phyloP scores from a whole-genome alignment of 2,113 vertebrate genomes.

The Nanorana parkeri region DNA sequence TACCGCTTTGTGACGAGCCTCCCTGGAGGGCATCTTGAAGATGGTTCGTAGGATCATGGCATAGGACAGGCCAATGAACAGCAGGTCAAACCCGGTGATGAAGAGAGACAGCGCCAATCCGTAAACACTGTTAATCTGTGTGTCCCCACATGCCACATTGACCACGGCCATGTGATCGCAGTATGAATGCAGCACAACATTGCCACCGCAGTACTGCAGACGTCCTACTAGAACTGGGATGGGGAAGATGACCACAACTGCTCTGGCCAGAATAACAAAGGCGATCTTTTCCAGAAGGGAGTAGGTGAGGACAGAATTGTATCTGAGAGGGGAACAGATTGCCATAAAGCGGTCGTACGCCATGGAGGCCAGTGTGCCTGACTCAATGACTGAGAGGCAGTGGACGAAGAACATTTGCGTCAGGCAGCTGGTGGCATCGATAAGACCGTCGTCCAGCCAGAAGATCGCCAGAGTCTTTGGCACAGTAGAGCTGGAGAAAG shows the following conservation, averaged over 20 bases:
- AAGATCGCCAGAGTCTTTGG: slow-evolving; percentile 61
- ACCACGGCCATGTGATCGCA: slow-evolving; percentile 65
- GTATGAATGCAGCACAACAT: slow-evolving; percentile 58
- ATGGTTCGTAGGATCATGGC: slow-evolving; percentile 60
- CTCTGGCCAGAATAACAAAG: slow-evolving; percentile 44
- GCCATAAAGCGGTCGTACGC: slow-evolving; percentile 62
- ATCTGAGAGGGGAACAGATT: slow-evolving; percentile 60
- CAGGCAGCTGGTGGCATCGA: slow-evolving; percentile 54
- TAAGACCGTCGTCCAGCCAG: slow-evolving; percentile 57
- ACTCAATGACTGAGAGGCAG: slow-evolving; percentile 63
- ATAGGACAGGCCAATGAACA: slow-evolving; percentile 63
- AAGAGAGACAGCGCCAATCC: slow-evolving; percentile 62
- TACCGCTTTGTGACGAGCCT: slow-evolving; percentile 61
- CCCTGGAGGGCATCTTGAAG: slow-evolving; percentile 59
- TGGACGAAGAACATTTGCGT: slow-evolving; percentile 62
- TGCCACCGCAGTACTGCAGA: slow-evolving; percentile 62
- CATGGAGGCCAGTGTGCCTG: slow-evolving; percentile 59
- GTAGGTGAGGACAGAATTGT: slow-evolving; percentile 58
- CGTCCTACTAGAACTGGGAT: slow-evolving; percentile 54
- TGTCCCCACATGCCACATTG: slow-evolving; percentile 61
- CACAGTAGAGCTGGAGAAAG: slow-evolving; percentile 55
- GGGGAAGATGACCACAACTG: slow-evolving; percentile 44
- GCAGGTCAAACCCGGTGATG: slow-evolving; percentile 59
- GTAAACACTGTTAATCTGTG: slow-evolving; percentile 52
- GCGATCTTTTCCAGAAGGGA: slow-evolving; percentile 1